These are phyloP conservation scores for Microhierax caerulescens DNA, from an alignment of 2,797 vertebrate genomes.

Conservation along the genomic window DNA sequence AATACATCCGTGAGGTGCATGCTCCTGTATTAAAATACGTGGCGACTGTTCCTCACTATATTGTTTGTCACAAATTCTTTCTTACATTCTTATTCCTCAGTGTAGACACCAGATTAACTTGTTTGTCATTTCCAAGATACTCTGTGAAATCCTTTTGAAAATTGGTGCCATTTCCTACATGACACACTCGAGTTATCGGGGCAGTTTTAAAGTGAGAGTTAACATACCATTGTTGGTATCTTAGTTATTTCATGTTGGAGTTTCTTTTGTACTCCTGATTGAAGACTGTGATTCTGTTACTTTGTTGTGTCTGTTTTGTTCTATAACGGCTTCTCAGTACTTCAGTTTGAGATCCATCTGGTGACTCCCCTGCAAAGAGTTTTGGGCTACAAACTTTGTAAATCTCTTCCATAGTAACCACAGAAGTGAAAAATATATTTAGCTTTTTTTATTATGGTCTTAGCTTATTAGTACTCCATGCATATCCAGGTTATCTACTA, in stretches of 20 bases:
- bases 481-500: not conserved
- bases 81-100: not conserved
- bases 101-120: not conserved
- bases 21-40: not conserved
- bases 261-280: not conserved
- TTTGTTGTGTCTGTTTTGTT: not conserved
- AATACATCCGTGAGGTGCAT: not conserved
- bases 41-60: not conserved
- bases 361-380: not conserved
- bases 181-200: not conserved
- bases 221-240: not conserved
- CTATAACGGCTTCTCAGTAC: not conserved
- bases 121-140: accelerated
- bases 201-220: not conserved
- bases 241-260: not conserved
- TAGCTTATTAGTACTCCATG: not conserved
- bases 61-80: not conserved
- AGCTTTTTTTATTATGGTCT: not conserved
- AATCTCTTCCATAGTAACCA: not conserved
- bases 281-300: not conserved
- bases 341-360: not conserved
- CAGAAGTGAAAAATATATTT: not conserved
- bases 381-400: not conserved
- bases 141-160: not conserved
- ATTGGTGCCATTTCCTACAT: not conserved